Conservation (phyloP, 1,140 invertebrate species). For the Leptoteleia sp. region DNA sequence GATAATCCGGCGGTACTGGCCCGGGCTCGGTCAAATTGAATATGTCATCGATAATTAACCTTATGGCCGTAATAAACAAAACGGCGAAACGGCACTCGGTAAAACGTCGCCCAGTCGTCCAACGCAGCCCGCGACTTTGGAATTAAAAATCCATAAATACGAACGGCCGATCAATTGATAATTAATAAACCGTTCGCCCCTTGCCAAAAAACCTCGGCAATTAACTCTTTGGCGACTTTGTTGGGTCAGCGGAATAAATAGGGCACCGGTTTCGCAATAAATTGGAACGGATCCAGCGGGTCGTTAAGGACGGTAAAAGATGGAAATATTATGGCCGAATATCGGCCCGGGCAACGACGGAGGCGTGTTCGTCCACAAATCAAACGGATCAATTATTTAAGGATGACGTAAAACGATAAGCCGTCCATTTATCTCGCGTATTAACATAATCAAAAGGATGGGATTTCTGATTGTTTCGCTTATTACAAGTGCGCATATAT, state of each 20-base stretch:
- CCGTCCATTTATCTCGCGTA: conserved; percentile 35
- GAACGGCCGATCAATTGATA: conserved; percentile 31
- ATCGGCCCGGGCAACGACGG: conserved; percentile 36
- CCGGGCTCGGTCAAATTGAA: conserved; percentile 50
- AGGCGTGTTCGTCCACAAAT: conserved; percentile 70
- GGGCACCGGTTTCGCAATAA: conserved; percentile 57
- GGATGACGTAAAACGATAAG: conserved; percentile 63
- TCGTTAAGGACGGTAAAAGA: conserved; percentile 65
- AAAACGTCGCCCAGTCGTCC: conserved; percentile 29
- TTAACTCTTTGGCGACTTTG: conserved; percentile 38
- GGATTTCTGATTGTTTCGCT: conserved; percentile 46
- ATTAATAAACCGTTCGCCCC: not conserved
- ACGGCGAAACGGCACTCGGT: conserved; percentile 19
- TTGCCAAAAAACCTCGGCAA: conserved; percentile 21
- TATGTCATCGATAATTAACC: conserved; percentile 64
- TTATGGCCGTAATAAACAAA: conserved; percentile 54
- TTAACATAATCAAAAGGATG: conserved; percentile 55
- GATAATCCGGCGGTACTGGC: conserved; percentile 53
- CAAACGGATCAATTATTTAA: conserved; percentile 67
- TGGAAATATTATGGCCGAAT: conserved; percentile 66
- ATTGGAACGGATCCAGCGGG: conserved; percentile 44
- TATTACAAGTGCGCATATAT: conserved; percentile 44
- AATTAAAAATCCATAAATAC: conserved; percentile 62
- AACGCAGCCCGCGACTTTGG: conserved; percentile 6
- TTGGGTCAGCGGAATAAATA: conserved; percentile 30